Base-by-base conservation (phyloP, 2,113 vertebrate genomes). In the Colinus virginianus region DNA sequence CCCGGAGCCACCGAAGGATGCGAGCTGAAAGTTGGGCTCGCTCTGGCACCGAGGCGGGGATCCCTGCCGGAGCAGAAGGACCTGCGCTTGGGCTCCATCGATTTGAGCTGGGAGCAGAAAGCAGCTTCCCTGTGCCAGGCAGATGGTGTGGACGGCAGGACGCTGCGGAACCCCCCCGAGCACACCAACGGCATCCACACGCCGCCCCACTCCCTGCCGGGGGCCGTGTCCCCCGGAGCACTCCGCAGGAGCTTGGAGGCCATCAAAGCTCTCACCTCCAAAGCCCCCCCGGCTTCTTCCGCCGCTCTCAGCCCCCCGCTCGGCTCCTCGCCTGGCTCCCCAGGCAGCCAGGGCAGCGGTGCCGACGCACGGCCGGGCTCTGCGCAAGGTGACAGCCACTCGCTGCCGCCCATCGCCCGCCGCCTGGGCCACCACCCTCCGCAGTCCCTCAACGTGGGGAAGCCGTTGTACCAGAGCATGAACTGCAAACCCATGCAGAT, bases 401-500 rank as follows among this genome's bases (percentile, higher is more conserved):
- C 99, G 70, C 98, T 99, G 84, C 99, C 99, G 2, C 98, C 99
- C 63, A 99, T 99, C 21, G 99, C 99, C 13, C 98, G 99, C 42
- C 98, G 99, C 68, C 96, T 99, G 16, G 99, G 98, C 85, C 99
- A 99, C 96, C 99, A 99, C 94, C 99, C 99, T 1, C 99, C 99
- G 2, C 99, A 99, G 81, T 99, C 99, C 74, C 98, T 99, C 51
- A 99, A 99, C 40, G 99, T 99, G 55, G 99, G 99, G 62, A 99
- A 99, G 95, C 99, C 99, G 22, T 97, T 99, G 30, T 99, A 99
- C 97, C 99, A 99, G 98, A 99, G 99, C 72, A 98, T 99, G 97
- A 99, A 99, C 98, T 99, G 99, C 98, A 99, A 99, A 74, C 99
- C 99, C 96, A 99, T 99, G 99, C 99, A 99, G 98, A 99, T 99